These are phyloP conservation scores for Drosophila mauritiana DNA, from an alignment of 1,140 invertebrate species.

Conservation along the genomic window DNA sequence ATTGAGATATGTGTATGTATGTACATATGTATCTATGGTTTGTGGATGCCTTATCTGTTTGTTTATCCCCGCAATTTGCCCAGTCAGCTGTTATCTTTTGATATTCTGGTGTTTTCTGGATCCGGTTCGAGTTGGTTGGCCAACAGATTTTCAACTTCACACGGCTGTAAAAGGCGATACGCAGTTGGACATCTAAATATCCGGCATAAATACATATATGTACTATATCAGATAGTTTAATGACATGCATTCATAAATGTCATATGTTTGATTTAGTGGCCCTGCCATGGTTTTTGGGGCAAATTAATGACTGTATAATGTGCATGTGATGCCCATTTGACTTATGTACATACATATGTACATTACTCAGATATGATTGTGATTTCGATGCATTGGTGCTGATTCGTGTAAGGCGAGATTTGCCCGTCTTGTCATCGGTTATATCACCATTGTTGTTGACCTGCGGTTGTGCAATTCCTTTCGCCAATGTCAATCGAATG, in stretches of 20 bases:
- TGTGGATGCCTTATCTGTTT: not conserved
- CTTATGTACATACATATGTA: not conserved
- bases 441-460: slow-evolving; percentile 3
- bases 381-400: not conserved
- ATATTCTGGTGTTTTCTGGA: slow-evolving; percentile 7
- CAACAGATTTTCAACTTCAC: slow-evolving; percentile 61
- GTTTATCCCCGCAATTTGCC: slow-evolving; percentile 4
- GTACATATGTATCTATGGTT: not conserved
- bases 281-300: not conserved
- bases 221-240: slow-evolving; percentile 12
- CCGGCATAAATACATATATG: not conserved
- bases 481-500: slow-evolving; percentile 24
- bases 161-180: slow-evolving; percentile 48
- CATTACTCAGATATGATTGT: not conserved
- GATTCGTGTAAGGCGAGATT: not conserved
- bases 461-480: slow-evolving; percentile 28
- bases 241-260: slow-evolving; percentile 50
- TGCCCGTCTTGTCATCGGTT: not conserved
- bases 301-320: not conserved
- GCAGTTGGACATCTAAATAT: slow-evolving; percentile 20
- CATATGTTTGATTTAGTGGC: slow-evolving; percentile 3
- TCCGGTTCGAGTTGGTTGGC: slow-evolving; percentile 49
- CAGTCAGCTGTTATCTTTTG: slow-evolving; percentile 6
- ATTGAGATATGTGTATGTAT: no score
- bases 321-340: not conserved